Evolutionary conservation across 2,797 vertebrate genomes (phyloP), one percentile per base, ranked within the genome.

Genomic region (Euthynnus affinis): DNA sequence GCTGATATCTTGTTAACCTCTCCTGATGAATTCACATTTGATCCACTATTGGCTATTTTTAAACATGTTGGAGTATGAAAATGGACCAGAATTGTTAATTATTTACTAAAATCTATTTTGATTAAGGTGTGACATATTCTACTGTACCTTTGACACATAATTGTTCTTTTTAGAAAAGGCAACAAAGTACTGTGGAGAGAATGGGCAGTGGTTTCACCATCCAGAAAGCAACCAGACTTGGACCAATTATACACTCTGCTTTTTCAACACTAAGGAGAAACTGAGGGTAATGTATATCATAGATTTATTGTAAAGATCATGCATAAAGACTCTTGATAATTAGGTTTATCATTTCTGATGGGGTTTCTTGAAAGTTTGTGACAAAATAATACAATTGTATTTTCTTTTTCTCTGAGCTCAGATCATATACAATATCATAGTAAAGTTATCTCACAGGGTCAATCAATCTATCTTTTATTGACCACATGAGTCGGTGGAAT

Each of bases 171-270:
- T 88, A 99, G 98, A 97, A 93, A 96, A 88, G 69, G 97, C 94
- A 62, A 96, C 95, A 40, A 98, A 96, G 82, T 96, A 95, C 68
- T 99, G 98, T 66, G 96, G 96, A 76, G 96, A 96, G 82, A 94
- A 94, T 0, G 98, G 98, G 13, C 94, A 94, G 71, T 99, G 98
- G 98, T 97, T 96, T 82, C 95, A 91, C 25, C 96, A 97, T 77
- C 97, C 97, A 17, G 96, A 96, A 72, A 97, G 90, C 75, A 97
- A 97, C 81, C 91, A 92, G 55, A 97, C 96, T 0, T 98, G 97
- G 97, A 97, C 97, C 74, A 98, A 99, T 93, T 99, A 98, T 25
- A 97, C 97, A 4, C 88, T 97, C 55, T 99, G 98, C 87, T 96
- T 95, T 7, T 93, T 94, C 52, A 96, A 96, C 89, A 95, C 93